Evolutionary conservation across 1,140 invertebrate species (phyloP).

Genomic region (Coelopa frigida): DNA sequence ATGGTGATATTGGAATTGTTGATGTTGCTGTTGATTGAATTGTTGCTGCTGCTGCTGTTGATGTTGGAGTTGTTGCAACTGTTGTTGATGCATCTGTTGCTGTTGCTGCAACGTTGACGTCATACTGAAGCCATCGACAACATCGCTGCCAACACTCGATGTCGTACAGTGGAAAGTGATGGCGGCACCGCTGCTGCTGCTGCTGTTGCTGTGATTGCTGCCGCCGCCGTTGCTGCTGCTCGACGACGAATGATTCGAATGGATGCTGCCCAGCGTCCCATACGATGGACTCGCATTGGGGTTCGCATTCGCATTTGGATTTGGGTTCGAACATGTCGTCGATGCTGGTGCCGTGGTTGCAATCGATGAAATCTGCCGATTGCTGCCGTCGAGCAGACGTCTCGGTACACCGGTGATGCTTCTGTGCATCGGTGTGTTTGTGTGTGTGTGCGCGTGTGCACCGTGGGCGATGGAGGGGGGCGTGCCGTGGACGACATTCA

Average conservation of each 20-base stretch:
- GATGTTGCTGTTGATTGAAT: constrained; percentile 10
- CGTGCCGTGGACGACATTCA: too few species aligned
- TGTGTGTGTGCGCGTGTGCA: too few species aligned
- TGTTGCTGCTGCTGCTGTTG: constrained; percentile 11
- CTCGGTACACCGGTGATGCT: constrained; percentile 41
- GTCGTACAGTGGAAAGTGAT: constrained; percentile 33
- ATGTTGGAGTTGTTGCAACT: constrained; percentile 1
- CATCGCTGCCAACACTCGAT: constrained; percentile 16
- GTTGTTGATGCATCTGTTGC: background rate
- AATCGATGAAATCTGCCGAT: constrained; percentile 19
- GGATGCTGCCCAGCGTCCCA: constrained; percentile 35
- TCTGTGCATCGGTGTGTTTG: too few species aligned
- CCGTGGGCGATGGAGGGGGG: too few species aligned
- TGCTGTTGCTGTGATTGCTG: constrained; percentile 22
- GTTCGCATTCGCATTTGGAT: background rate
- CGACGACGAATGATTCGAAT: constrained; percentile 37
- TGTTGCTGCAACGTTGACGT: background rate
- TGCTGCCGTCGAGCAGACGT: constrained; percentile 38
- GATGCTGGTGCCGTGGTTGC: constrained; percentile 16
- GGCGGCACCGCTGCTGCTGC: constrained; percentile 28
- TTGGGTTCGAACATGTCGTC: background rate
- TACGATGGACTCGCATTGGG: constrained; percentile 21
- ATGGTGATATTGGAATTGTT: constrained; percentile 9
- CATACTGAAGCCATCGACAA: constrained; percentile 17
- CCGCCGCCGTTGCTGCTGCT: constrained; percentile 36